A percentile compares a stretch with the other conserved stretches of the same genome.
Evolutionary conservation across 2,113 vertebrate genomes (phyloP).

Genomic region (Carassius carassius): DNA sequence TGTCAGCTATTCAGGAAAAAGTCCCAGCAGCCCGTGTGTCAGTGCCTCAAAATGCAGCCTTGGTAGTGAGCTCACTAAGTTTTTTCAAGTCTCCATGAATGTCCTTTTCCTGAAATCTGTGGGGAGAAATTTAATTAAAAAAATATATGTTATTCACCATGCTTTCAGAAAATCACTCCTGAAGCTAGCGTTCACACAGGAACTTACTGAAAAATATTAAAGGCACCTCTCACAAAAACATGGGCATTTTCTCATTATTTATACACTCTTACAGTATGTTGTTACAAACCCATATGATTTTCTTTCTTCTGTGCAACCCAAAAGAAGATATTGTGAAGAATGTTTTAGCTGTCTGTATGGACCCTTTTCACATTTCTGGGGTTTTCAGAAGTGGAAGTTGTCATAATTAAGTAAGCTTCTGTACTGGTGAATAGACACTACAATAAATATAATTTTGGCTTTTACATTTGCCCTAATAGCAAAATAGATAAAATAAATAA

Average conservation of each 20-base stretch:
- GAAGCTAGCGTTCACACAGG: not conserved
- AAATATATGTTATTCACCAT: not conserved
- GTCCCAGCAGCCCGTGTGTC: slow-evolving; percentile 25
- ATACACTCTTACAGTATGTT: not conserved
- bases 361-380: no score
- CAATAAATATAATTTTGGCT: no score
- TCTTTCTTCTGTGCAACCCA: not conserved
- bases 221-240: not conserved
- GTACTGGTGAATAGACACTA: no score
- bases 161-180: not conserved
- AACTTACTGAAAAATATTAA: slow-evolving; percentile 23
- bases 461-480: no score
- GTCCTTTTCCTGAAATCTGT: not conserved
- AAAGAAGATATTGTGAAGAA: not conserved
- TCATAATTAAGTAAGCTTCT: not conserved
- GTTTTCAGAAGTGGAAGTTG: not conserved
- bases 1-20: slow-evolving; percentile 48
- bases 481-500: no score
- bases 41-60: not conserved
- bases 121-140: not conserved
- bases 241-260: not conserved
- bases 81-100: not conserved
- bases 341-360: not conserved
- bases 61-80: not conserved
- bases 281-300: not conserved